Conservation (phyloP, 2,888 invertebrate species). For the Protodeltote pygarga region DNA sequence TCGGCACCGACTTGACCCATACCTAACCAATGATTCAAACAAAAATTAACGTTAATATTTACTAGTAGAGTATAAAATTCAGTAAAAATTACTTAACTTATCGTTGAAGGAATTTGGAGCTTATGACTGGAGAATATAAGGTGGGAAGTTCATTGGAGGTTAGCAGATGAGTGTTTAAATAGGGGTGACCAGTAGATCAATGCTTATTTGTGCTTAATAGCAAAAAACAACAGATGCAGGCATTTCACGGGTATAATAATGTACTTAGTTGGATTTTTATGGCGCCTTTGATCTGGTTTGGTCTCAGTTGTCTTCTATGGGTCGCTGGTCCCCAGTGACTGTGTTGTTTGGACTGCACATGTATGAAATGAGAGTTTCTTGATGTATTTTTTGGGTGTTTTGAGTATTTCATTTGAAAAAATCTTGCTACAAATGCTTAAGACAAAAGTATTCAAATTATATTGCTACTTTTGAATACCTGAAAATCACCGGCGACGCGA, state of each 20-base stretch:
- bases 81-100: not conserved
- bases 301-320: constrained; percentile 55
- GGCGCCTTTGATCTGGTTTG: constrained; percentile 78
- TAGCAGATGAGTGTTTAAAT: constrained; percentile 34
- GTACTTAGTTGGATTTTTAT: constrained; percentile 83
- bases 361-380: constrained; percentile 10
- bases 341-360: constrained; percentile 37
- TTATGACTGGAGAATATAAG: not conserved
- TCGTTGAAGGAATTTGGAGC: not conserved
- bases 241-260: constrained; percentile 86
- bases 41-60: constrained; percentile 33
- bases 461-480: too few relatives aligned
- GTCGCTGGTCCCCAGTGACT: constrained; percentile 32
- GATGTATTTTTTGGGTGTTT: constrained; percentile 10
- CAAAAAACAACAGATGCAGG: constrained; percentile 85
- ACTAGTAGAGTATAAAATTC: constrained; percentile 29
- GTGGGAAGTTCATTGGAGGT: constrained; percentile 20
- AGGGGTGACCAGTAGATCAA: constrained; percentile 76
- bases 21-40: constrained; percentile 17
- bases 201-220: constrained; percentile 84
- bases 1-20: constrained; percentile 80
- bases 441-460: too few relatives aligned
- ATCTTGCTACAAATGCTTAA: too few relatives aligned
- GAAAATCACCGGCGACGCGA: too few relatives aligned
- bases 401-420: constrained; percentile 4